Base-by-base conservation (phyloP, 2,888 invertebrate species). In the Scelioninae gen. 2 region DNA sequence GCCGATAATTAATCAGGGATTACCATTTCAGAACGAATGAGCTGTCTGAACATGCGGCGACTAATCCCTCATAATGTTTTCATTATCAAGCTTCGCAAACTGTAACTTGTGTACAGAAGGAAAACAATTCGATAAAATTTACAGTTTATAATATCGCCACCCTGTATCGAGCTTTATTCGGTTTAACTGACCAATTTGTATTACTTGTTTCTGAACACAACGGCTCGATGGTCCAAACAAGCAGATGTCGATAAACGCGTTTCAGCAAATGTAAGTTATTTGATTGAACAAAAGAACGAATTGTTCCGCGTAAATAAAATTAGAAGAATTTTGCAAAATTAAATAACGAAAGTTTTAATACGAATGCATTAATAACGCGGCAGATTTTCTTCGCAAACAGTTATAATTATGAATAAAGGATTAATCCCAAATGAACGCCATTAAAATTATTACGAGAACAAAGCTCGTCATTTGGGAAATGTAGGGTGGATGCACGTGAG, bases 1-100 rank as follows among this genome's bases (percentile, higher is more conserved):
- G 61, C 61, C 58, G 68, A 68, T 68, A 68, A 73, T 68, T 73
- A 73, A 68, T 73, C 68, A 73, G 46, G 43, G 63, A 68, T 73
- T 68, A 63, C 61, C 50, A 58, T 68, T 73, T 73, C 41, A 58
- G 45, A 68, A 48, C 61, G 64, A 58, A 50, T 57, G 43, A 68
- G 13, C 73, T 58, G 64, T 71, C 53, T 65, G 35, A 52, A 65
- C 46, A 28, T 16, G 18, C 46, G 41, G 33, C 39, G 39, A 64
- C 50, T 71, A 64, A 71, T 71, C 57, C 43, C 25, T 48, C 43
- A 63, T 64, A 70, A 57, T 70, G 61, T 64, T 57, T 63, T 57
- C 52, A 58, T 63, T 57, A 58, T 64, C 41, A 53, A 39, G 35
- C 57, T 55, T 48, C 11, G 16, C 63, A n/a, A 22, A 45, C 43